Evolutionary conservation across 1,140 invertebrate species (phyloP), one percentile per base, ranked within the genome.

Genomic region (Archegozetes longisetosus): DNA sequence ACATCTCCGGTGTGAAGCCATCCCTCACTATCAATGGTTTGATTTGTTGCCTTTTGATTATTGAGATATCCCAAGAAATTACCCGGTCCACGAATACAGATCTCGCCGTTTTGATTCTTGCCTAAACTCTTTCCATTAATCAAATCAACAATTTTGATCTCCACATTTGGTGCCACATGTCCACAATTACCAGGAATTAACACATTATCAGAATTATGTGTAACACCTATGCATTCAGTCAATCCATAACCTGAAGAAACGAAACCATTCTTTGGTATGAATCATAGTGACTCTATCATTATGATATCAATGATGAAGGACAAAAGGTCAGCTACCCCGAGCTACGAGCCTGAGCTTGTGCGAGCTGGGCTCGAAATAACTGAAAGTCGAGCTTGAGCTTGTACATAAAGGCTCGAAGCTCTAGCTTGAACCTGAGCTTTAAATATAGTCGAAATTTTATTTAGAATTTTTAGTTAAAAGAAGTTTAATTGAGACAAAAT

Each of bases 31-130:
- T 79, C 77, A 20, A 88, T 74, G 1, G 78, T 82, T 32, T 84
- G 79, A 12, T 72, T 73, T 0, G 84, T 90, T 0, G 84, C 84
- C 64, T 79, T 68, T n/a, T 78, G 74, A 66, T 91, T 86, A 27
- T 84, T 78, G 29, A 75, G 76, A 70, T 88, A 88, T 0, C 84
- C 84, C 64, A 77, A 77, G 72, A 75, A 74, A 1, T 74, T 63
- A 51, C 71, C 66, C 27, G 71, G 69, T 2, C 74, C 74, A 52
- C 64, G 62, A 2, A 75, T 50, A 46, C 68, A 67, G 9, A 75
- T 52, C 61, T 75, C 74, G 1, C 73, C 74, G 6, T 59, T 49
- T 53, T 68, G 63, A 61, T 57, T 60, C n/a, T 58, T 58, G 1
- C 40, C 65, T 14, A 69, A 46, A 9, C 64, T 58, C 27, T 67